Percentiles rank a stretch among this genome's conserved stretches.
phyloP scores from a whole-genome alignment of 1,140 invertebrate species.

The Papilio helenus region DNA sequence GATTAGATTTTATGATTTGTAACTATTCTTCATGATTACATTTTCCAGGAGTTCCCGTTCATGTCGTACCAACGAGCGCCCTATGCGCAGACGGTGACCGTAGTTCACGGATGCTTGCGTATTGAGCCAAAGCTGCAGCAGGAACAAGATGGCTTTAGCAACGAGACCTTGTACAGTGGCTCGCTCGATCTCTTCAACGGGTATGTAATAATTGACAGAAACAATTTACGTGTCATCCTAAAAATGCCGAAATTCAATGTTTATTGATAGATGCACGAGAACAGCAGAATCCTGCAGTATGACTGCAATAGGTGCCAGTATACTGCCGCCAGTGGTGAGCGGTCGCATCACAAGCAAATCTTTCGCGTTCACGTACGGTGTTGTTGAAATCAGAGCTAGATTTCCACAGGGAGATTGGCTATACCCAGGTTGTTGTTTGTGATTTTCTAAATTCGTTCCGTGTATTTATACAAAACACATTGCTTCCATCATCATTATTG shows the following conservation, averaged over 20 bases:
- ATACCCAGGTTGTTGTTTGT: conserved; percentile 85
- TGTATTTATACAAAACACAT: too few relatives aligned
- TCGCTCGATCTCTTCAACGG: conserved; percentile 59
- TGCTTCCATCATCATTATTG: too few relatives aligned
- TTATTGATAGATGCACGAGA: conserved; percentile 60
- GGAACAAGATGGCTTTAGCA: conserved; percentile 48
- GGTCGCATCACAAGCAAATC: conserved; percentile 75
- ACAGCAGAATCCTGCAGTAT: conserved; percentile 51
- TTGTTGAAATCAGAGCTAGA: conserved; percentile 86
- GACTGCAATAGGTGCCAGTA: conserved; percentile 56
- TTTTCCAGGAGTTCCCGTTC: conserved; percentile 65
- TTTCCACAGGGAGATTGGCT: conserved; percentile 89
- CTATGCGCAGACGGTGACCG: conserved; percentile 47
- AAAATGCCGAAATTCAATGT: neutral
- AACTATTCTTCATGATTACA: neutral
- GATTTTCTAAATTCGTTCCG: too few relatives aligned
- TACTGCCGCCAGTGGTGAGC: conserved; percentile 66
- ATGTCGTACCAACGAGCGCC: conserved; percentile 62
- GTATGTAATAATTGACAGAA: conserved; percentile 45
- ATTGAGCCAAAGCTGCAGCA: conserved; percentile 62
- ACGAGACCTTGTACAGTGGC: conserved; percentile 52
- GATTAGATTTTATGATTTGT: too few relatives aligned
- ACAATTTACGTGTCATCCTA: neutral
- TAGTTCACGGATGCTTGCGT: conserved; percentile 49
- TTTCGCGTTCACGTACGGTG: conserved; percentile 86